These are phyloP conservation scores for Spilarctia lutea DNA, from an alignment of 2,888 invertebrate genomes.

Conservation along the genomic window DNA sequence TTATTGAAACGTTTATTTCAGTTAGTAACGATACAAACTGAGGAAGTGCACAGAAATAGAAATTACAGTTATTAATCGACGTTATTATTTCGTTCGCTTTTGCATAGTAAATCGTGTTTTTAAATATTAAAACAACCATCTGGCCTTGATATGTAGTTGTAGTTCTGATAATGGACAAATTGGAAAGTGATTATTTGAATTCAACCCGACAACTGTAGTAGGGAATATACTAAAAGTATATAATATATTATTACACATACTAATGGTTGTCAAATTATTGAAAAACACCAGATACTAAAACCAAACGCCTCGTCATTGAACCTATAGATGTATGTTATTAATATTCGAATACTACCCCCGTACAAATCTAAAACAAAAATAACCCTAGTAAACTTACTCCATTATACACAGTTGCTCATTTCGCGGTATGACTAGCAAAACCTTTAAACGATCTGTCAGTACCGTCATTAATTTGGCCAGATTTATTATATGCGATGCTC, in stretches of 20 bases:
- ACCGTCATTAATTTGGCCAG: conserved; percentile 80
- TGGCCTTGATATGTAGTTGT: neutral
- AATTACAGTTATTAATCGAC: neutral
- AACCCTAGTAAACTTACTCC: conserved; percentile 49
- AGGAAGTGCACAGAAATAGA: neutral
- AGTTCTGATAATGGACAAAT: neutral
- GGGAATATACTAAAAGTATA: neutral
- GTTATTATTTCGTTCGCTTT: too few species aligned
- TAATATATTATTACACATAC: neutral
- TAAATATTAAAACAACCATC: neutral
- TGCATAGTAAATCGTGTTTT: neutral
- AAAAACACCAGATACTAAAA: neutral
- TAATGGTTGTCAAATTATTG: neutral
- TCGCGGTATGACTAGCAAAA: conserved; percentile 77
- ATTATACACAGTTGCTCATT: conserved; percentile 68
- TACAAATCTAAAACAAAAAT: conserved; percentile 26
- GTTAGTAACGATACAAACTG: neutral
- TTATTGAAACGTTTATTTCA: conserved; percentile 22
- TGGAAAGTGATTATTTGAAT: neutral
- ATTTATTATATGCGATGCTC: conserved; percentile 77
- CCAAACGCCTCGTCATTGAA: neutral
- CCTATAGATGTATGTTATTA: conserved; percentile 1
- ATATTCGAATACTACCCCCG: conserved; percentile 16
- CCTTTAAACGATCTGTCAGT: conserved; percentile 82
- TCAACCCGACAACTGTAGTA: neutral